Percentiles rank a stretch among this genome's conserved stretches.
phyloP scores from a whole-genome alignment of 2,888 invertebrate species.

The Meteorus colon region DNA sequence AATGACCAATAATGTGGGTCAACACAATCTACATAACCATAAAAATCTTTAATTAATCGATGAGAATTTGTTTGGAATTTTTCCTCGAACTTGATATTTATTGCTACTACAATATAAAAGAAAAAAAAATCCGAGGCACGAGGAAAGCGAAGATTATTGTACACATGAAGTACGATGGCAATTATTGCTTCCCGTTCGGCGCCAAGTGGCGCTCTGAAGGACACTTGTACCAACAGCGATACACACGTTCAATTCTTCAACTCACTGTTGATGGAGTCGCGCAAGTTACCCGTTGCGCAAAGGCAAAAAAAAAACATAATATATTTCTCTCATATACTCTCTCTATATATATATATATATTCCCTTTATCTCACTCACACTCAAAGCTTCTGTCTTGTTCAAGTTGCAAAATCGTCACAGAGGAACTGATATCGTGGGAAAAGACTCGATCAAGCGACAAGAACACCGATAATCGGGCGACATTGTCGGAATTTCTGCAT shows the following conservation, averaged over 20 bases:
- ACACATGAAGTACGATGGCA: conserved; percentile 37
- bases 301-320: conserved; percentile 7
- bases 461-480: conserved; percentile 54
- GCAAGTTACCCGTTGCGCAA: conserved; percentile 23
- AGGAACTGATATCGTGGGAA: conserved; percentile 56
- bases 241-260: conserved; percentile 18
- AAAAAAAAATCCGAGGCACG: neutral
- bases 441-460: conserved; percentile 44
- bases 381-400: conserved; percentile 14
- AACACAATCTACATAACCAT: conserved; percentile 1
- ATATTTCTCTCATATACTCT: conserved; percentile 21
- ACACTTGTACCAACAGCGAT: conserved; percentile 37
- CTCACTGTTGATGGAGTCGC: conserved; percentile 29
- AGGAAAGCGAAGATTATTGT: conserved; percentile 10
- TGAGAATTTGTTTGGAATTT: conserved; percentile 11
- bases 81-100: neutral
- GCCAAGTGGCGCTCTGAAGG: conserved; percentile 58
- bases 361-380: conserved; percentile 11
- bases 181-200: conserved; percentile 56
- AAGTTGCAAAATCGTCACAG: conserved; percentile 43
- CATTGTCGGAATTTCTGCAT: conserved; percentile 57
- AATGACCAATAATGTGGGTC: no score
- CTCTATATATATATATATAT: conserved; percentile 32
- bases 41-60: neutral
- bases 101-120: neutral